A percentile compares a stretch with the other conserved stretches of the same genome.
Conservation (phyloP, 2,888 invertebrate genomes). For the Ecdyonurus torrentis region DNA sequence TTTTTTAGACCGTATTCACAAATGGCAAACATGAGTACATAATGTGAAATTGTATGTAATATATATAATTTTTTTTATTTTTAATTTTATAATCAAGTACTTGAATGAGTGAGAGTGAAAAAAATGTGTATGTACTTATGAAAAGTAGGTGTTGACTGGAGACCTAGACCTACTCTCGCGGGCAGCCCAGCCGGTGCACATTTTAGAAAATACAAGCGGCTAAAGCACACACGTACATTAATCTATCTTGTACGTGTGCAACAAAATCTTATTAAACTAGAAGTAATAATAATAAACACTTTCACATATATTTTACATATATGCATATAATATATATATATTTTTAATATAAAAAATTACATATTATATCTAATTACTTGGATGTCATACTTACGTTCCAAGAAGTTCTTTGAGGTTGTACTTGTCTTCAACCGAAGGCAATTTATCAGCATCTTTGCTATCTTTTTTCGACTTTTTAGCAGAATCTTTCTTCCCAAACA, state of each 20-base stretch:
- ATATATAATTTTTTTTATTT: no score
- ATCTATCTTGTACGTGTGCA: not conserved
- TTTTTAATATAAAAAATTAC: not conserved
- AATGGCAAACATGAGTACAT: no score
- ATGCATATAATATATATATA: no score
- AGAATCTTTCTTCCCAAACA: constrained; percentile 78
- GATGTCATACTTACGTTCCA: constrained; percentile 54
- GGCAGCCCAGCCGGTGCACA: not conserved
- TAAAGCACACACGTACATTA: no score
- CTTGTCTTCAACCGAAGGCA: constrained; percentile 75
- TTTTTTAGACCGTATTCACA: no score
- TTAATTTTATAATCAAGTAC: no score
- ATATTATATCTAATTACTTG: not conserved
- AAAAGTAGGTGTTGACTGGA: not conserved
- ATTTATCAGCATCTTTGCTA: constrained; percentile 53
- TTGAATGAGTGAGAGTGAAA: no score
- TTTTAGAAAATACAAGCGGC: not conserved
- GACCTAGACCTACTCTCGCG: not conserved
- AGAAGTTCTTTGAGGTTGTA: constrained; percentile 77
- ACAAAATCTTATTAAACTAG: not conserved
- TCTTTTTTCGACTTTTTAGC: constrained; percentile 74
- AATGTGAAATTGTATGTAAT: no score
- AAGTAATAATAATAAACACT: no score
- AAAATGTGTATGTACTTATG: no score
- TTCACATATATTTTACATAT: not conserved